These are phyloP conservation scores for Phallusia fumigata DNA, from an alignment of 23 tunicate species.

Conservation along the genomic window DNA sequence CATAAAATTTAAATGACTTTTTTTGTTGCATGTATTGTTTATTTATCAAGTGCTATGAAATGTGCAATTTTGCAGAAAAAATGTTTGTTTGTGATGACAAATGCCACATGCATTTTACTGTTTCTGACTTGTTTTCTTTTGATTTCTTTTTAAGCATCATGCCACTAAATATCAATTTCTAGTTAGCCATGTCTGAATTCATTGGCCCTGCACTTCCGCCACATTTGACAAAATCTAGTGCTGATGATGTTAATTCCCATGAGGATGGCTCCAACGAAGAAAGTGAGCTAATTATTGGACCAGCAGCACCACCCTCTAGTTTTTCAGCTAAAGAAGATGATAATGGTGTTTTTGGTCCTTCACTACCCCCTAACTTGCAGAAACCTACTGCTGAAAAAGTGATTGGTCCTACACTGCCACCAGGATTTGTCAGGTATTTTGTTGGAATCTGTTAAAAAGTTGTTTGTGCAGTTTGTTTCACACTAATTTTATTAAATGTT, in stretches of 20 bases:
- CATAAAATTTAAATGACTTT: not conserved
- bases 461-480: no score
- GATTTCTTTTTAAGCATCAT: not conserved
- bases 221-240: not conserved
- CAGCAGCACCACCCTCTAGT: not conserved
- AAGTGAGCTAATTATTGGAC: not conserved
- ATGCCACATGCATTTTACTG: no score
- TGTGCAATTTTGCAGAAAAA: no score
- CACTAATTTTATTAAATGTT: no score
- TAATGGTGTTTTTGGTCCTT: slow-evolving; percentile 43
- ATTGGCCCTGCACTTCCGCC: slow-evolving; percentile 67
- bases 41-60: no score
- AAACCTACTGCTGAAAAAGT: slow-evolving; percentile 2
- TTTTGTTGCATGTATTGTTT: not conserved
- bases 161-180: not conserved
- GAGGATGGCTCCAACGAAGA: not conserved
- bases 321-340: slow-evolving; percentile 7
- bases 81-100: no score
- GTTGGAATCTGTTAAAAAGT: not conserved
- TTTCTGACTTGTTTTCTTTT: not conserved
- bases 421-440: slow-evolving; percentile 33
- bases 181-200: not conserved
- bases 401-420: slow-evolving; percentile 63
- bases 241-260: not conserved
- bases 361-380: slow-evolving; percentile 35